phyloP scores from a whole-genome alignment of 2,888 invertebrate species.

The Meiosimyza platycephala region DNA sequence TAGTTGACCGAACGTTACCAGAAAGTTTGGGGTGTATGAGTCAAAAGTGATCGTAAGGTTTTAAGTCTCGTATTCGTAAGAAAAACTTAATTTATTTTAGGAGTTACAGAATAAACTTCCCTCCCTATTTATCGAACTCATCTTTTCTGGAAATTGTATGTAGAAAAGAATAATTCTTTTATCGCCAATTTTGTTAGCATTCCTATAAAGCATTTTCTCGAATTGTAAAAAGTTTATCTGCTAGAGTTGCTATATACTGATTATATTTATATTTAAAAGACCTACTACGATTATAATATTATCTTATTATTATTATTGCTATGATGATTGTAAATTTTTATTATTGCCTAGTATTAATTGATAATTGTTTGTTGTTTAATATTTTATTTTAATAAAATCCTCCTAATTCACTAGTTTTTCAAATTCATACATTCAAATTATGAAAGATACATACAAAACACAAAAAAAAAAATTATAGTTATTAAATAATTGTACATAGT shows the following conservation, averaged over 20 bases:
- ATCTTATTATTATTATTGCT: neutral
- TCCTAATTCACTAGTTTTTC: neutral
- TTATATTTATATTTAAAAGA: too few relatives aligned
- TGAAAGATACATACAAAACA: neutral
- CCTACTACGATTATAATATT: too few relatives aligned
- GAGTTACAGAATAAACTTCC: neutral
- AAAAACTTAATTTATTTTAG: neutral
- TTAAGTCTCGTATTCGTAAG: constrained; percentile 52
- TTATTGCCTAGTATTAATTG: constrained; percentile 17
- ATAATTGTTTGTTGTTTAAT: constrained; percentile 26
- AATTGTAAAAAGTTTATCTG: constrained; percentile 15
- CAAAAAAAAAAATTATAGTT: neutral
- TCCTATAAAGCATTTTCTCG: neutral
- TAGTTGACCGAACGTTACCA: neutral
- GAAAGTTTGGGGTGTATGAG: too few relatives aligned
- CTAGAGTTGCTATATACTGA: neutral
- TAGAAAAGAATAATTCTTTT: neutral
- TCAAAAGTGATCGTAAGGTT: constrained; percentile 52
- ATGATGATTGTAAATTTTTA: constrained; percentile 1
- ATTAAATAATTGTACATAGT: neutral
- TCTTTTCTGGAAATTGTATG: too few relatives aligned
- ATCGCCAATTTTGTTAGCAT: constrained; percentile 4
- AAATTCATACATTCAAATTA: neutral
- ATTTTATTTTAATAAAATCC: constrained; percentile 1
- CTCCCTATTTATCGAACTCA: neutral